phyloP scores from a whole-genome alignment of 2,888 invertebrate species.

The Labia minor region DNA sequence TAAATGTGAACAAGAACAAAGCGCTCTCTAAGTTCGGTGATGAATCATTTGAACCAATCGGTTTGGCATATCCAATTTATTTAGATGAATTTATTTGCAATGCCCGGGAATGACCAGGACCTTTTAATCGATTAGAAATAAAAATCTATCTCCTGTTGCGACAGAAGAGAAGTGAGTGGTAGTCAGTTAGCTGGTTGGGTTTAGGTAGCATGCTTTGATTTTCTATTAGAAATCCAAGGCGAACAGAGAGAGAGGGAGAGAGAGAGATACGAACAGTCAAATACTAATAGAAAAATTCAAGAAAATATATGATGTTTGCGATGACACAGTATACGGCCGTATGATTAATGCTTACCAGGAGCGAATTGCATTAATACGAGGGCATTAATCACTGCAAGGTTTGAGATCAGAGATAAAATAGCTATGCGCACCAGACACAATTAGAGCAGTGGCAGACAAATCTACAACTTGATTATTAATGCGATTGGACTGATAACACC shows the following conservation, averaged over 20 bases:
- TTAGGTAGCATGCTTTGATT: not conserved
- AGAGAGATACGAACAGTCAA: too few relatives aligned
- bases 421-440: conserved; percentile 2
- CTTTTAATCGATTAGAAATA: not conserved
- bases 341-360: not conserved
- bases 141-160: not conserved
- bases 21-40: not conserved
- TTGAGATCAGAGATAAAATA: not conserved
- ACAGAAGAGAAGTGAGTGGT: not conserved
- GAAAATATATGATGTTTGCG: conserved; percentile 13
- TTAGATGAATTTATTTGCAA: not conserved
- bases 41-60: not conserved
- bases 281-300: not conserved
- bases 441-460: conserved; percentile 5
- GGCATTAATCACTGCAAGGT: not conserved
- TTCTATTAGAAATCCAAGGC: not conserved
- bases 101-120: not conserved
- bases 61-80: conserved; percentile 8
- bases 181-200: too few relatives aligned
- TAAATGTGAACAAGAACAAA: not conserved
- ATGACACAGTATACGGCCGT: not conserved
- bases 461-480: conserved; percentile 13
- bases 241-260: not conserved
- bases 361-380: conserved; percentile 1
- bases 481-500: conserved; percentile 6